phyloP scores from a whole-genome alignment of 2,113 vertebrate species.

The Tichodroma muraria region DNA sequence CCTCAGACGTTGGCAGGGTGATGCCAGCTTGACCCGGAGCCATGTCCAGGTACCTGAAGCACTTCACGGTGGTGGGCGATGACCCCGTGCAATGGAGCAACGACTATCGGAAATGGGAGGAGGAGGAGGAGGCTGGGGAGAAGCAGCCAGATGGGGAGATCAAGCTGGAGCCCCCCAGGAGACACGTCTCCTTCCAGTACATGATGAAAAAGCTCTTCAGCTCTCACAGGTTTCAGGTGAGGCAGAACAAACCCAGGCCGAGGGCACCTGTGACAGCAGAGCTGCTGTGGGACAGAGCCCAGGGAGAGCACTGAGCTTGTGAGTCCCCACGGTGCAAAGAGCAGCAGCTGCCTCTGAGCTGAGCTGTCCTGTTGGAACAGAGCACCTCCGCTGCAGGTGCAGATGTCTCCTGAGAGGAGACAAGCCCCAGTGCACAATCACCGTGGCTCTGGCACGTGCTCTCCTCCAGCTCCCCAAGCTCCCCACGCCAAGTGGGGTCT shows the following conservation, averaged over 20 bases:
- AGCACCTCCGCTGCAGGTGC: accelerated
- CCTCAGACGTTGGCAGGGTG: neutral
- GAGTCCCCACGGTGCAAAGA: neutral
- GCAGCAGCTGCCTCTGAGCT: neutral
- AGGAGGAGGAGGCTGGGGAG: slow-evolving; percentile 68
- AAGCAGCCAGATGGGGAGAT: neutral
- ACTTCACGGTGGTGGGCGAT: slow-evolving; percentile 89
- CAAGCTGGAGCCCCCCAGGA: slow-evolving; percentile 21
- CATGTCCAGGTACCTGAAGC: slow-evolving; percentile 85
- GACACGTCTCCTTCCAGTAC: slow-evolving; percentile 68
- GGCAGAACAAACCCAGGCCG: neutral
- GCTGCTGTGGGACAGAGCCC: accelerated
- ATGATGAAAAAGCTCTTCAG: slow-evolving; percentile 79
- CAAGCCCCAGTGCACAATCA: neutral
- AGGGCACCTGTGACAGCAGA: neutral
- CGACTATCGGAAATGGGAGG: slow-evolving; percentile 65
- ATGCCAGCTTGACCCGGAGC: slow-evolving; percentile 32
- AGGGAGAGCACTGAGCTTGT: neutral
- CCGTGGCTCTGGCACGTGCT: accelerated
- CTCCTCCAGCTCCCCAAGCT: accelerated
- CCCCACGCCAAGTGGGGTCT: accelerated
- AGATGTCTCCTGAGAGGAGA: neutral
- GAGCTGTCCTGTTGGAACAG: neutral
- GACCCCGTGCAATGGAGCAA: slow-evolving; percentile 68
- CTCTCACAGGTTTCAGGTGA: slow-evolving; percentile 87